Evolutionary conservation across 2,113 vertebrate species (phyloP), one percentile per base, ranked within the genome.

Genomic region (Cairina moschata): DNA sequence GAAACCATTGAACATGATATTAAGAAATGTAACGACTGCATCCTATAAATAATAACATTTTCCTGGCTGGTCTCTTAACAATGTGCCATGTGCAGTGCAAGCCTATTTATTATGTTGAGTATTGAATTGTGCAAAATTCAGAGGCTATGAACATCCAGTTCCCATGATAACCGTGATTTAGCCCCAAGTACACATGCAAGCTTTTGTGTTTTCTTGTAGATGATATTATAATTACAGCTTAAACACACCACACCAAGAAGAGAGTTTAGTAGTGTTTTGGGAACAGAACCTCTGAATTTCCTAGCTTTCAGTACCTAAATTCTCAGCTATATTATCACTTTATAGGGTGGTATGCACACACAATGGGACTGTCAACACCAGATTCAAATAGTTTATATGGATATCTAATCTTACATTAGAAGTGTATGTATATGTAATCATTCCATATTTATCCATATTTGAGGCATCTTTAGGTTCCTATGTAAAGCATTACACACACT

Each of bases 201-300:
- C 75, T 65, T 91, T 73, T 58, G 17, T 71, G 11, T 31, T 79
- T 93, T 72, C 72, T 68, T 78, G 52, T 55, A 72, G 62, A 81
- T 68, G 74, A 78, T 80, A 54, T 50, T 54, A 71, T 68, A 86
- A 72, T 52, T 79, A 55, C 48, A 26, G 25, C 62, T 79, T 69
- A 75, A 81, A 80, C 13, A 60, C 3, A 68, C 11, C 50, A 68
- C 17, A 86, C 5, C 1, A 44, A 71, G 36, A 84, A 83, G 8
- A 79, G 34, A 40, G 6, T 65, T 88, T 81, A 63, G 54, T n/a
- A 67, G 46, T 6, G 12, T 38, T 84, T 46, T 0, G 2, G 56
- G 67, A 91, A 86, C 14, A 86, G 38, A 87, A 96, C 85, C 26
- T 82, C 54, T 60, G 38, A 16, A 54, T 77, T 94, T 89, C 66